Base-by-base conservation (phyloP, 2,113 vertebrate genomes). In the Periophthalmus modestus region DNA sequence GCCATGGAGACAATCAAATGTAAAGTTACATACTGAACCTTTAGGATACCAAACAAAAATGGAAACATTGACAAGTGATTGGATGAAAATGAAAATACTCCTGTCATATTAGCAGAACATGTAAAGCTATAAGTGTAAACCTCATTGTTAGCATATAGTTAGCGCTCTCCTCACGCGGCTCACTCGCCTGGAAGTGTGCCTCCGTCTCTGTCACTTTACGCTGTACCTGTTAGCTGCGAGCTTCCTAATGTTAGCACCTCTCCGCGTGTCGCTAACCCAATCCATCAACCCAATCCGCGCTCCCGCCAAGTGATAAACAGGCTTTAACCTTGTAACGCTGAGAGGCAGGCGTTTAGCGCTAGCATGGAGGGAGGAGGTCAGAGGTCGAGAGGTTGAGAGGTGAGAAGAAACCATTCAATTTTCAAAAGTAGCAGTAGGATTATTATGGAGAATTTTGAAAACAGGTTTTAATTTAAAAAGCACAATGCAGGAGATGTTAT, bases 171-270 rank as follows among this genome's bases (percentile, higher is more conserved):
- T 83, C 76, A 66, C 78, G 79, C 73, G 82, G 74, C 66, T 63
- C 79, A 81, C 61, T 48, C 39, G 24, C 28, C 85, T 83, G 80
- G 86, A 88, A 77, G 82, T 61, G 86, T 75, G 84, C 67, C 59
- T 1, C 55, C 23, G 75, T 75, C 72, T 3, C 24, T 84, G 81
- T 84, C 88, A 84, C 82, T 78, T 87, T 83, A 85, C 81, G 69
- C 70, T 36, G 79, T 82, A 83, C 80, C 85, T 85, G 83, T 43
- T 72, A 88, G 79, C 55, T 71, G 68, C 72, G 3, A 72, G 68
- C 18, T 67, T 78, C 81, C 10, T 82, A 72, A 73, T 84, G 74
- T 77, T 67, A 68, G 77, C 81, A 73, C 76, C 77, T 78, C 79
- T 24, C 54, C 19, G 3, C 68, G 50, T 14, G 18, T 71, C 78